Conservation (phyloP, 2,797 vertebrate genomes). For the Clarias platycephalus region DNA sequence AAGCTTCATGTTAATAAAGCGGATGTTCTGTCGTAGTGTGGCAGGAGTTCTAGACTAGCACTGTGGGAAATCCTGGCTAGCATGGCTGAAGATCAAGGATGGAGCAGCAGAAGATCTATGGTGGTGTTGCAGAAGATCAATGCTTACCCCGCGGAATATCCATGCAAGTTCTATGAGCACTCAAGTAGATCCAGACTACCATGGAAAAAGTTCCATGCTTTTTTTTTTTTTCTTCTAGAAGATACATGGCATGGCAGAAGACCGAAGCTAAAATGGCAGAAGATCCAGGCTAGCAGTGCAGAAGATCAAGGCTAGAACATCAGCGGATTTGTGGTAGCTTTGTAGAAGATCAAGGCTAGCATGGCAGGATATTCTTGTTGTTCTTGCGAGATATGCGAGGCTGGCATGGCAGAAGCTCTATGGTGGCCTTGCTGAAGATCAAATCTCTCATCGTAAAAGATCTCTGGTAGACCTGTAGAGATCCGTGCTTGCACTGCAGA, state of each 20-base stretch:
- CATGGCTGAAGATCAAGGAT: too few species aligned
- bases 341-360: not conserved
- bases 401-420: not conserved
- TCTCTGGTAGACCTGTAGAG: not conserved
- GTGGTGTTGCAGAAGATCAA: not conserved
- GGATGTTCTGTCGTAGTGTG: not conserved
- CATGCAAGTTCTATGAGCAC: too few species aligned
- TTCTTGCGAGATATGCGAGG: not conserved
- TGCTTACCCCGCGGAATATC: not conserved
- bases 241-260: too few species aligned
- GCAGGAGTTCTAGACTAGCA: not conserved
- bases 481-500: not conserved
- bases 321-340: not conserved
- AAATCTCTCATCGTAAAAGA: not conserved
- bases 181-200: not conserved
- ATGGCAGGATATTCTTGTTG: too few species aligned
- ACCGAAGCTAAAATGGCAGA: not conserved
- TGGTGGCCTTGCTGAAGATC: not conserved
- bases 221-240: too few species aligned
- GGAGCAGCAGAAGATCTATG: not conserved
- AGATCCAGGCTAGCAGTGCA: not conserved
- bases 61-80: not conserved
- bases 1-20: not conserved
- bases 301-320: too few species aligned
- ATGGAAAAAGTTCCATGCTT: too few species aligned